Percentiles rank a stretch among this genome's conserved stretches.
These are phyloP conservation scores for Gorsachius goisagi DNA, from an alignment of 2,113 vertebrate species.

Conservation along the genomic window DNA sequence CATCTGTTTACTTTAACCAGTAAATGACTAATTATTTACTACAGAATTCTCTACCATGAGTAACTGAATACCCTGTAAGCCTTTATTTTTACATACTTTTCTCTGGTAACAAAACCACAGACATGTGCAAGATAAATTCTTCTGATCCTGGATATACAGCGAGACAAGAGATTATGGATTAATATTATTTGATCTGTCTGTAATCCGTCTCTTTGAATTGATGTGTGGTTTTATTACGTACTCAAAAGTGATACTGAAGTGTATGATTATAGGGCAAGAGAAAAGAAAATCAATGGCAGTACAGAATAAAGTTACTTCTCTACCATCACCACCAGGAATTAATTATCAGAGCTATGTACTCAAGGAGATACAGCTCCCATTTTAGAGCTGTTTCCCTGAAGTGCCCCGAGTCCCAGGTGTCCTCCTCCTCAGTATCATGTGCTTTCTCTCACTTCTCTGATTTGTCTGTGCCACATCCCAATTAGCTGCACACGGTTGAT, in stretches of 20 bases:
- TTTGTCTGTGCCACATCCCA: background rate
- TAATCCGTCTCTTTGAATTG: background rate
- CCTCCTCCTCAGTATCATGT: accelerated
- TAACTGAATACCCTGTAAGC: background rate
- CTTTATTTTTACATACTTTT: background rate
- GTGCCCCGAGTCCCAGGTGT: background rate
- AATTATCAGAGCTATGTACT: background rate
- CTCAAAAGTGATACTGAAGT: background rate
- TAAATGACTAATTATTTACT: background rate
- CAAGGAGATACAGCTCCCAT: background rate
- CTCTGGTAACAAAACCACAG: background rate
- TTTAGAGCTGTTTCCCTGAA: background rate
- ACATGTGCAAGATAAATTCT: background rate
- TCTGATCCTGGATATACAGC: background rate
- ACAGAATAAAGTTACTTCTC: background rate
- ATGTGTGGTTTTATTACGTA: background rate
- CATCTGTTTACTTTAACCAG: background rate
- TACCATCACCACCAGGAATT: background rate
- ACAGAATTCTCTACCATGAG: background rate
- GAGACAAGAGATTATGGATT: background rate
- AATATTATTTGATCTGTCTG: background rate
- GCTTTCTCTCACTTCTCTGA: background rate
- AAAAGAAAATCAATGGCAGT: background rate
- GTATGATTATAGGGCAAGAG: background rate
- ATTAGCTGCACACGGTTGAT: accelerated